Percentiles rank a stretch among this genome's conserved stretches.
Conservation (phyloP, 2,888 invertebrate species). For the Lasioglossum figueresi region DNA sequence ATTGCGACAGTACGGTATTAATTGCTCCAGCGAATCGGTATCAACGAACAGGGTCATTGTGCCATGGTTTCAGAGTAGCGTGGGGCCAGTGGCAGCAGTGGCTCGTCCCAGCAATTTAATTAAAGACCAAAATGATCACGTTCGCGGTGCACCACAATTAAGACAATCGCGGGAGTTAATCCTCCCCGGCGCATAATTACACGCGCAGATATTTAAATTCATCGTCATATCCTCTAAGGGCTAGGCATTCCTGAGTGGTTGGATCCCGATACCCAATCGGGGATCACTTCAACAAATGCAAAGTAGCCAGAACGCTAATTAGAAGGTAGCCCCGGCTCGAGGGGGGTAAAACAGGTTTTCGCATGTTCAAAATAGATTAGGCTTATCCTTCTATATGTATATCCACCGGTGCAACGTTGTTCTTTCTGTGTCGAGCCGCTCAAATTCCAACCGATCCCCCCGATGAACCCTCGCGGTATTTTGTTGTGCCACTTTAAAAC, state of each 20-base stretch:
- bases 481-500: not conserved
- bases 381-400: conserved; percentile 41
- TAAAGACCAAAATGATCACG: not conserved
- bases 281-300: conserved; percentile 35
- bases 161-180: not conserved
- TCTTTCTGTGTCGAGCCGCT: not conserved
- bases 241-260: not conserved
- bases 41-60: not conserved
- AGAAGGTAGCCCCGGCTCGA: conserved; percentile 22
- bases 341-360: conserved; percentile 44
- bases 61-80: not conserved
- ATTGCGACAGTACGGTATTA: conserved; percentile 35
- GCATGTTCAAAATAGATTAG: conserved; percentile 45
- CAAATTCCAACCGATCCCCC: not conserved
- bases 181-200: conserved; percentile 29
- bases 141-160: conserved; percentile 14
- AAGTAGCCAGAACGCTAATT: conserved; percentile 51
- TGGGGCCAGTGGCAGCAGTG: not conserved
- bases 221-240: conserved; percentile 23
- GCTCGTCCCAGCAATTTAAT: conserved; percentile 15
- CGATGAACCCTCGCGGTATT: not conserved
- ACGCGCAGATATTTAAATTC: conserved; percentile 26
- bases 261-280: conserved; percentile 25
- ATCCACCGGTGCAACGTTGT: conserved; percentile 12
- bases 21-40: conserved; percentile 16